Conservation (phyloP, 2,113 vertebrate species). For the Oenanthe melanoleuca region DNA sequence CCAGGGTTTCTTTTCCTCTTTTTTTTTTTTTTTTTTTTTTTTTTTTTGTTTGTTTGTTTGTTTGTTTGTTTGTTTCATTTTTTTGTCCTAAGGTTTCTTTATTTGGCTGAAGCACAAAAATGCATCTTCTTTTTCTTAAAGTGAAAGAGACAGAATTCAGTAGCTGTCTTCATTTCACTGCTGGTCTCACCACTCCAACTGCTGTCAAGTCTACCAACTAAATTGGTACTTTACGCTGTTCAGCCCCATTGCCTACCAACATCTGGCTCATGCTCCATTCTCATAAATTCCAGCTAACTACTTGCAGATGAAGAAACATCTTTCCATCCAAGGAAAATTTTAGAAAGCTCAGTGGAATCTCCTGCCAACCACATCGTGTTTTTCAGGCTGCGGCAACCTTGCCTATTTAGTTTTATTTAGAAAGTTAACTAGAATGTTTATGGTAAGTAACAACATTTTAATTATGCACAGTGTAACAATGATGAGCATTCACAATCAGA, state of each 20-base stretch:
- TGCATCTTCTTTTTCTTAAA: not conserved
- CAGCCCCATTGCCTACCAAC: slow-evolving; percentile 53
- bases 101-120: not conserved
- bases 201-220: slow-evolving; percentile 54
- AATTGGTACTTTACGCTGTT: slow-evolving; percentile 40
- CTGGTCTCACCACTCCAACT: slow-evolving; percentile 17
- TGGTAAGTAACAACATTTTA: slow-evolving; percentile 48
- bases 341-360: slow-evolving; percentile 54
- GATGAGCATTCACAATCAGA: slow-evolving; percentile 44
- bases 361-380: slow-evolving; percentile 19
- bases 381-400: slow-evolving; percentile 23
- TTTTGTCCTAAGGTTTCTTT: not conserved
- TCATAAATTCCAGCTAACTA: slow-evolving; percentile 61
- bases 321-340: slow-evolving; percentile 66
- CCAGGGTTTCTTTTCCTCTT: not conserved
- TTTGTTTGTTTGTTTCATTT: not conserved
- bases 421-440: slow-evolving; percentile 43
- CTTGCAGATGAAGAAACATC: slow-evolving; percentile 61
- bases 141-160: not conserved
- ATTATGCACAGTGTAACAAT: slow-evolving; percentile 47
- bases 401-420: slow-evolving; percentile 48
- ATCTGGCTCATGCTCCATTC: slow-evolving; percentile 58
- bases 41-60: too few species aligned
- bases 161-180: slow-evolving; percentile 29
- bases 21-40: too few species aligned